Conservation (phyloP, 1,140 invertebrate genomes). For the Calycopis cecrops region DNA sequence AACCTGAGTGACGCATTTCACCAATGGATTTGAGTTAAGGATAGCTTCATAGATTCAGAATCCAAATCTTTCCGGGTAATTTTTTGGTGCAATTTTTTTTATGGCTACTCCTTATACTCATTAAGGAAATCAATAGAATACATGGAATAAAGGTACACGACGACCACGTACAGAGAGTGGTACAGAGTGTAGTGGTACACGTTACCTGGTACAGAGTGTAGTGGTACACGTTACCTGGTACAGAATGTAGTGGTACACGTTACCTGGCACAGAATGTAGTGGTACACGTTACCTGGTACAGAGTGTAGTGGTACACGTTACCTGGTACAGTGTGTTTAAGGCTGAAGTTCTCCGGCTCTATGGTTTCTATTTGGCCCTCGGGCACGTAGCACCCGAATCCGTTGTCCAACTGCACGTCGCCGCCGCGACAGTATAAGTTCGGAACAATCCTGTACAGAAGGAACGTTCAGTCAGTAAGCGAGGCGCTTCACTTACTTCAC, state of each 20-base stretch:
- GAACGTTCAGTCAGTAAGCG: too few species aligned
- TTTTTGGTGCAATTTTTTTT: too few species aligned
- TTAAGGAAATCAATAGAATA: too few species aligned
- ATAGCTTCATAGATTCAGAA: too few species aligned
- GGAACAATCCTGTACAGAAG: conserved; percentile 50
- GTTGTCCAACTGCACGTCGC: conserved; percentile 64
- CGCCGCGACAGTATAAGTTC: conserved; percentile 57
- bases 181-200: conserved; percentile 80
- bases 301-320: conserved; percentile 20
- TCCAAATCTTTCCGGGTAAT: too few species aligned
- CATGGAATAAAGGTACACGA: too few species aligned
- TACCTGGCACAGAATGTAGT: too few species aligned
- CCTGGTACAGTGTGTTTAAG: conserved; percentile 66
- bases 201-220: conserved; percentile 48
- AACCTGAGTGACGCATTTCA: too few species aligned
- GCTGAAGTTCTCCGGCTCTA: conserved; percentile 42
- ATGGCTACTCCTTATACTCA: too few species aligned
- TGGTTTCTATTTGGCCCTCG: conserved; percentile 34
- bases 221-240: conserved; percentile 77
- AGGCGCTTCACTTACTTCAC: not conserved
- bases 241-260: too few species aligned
- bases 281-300: conserved; percentile 48
- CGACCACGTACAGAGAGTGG: too few species aligned
- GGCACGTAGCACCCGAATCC: conserved; percentile 54
- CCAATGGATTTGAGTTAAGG: too few species aligned